phyloP scores from a whole-genome alignment of 2,113 vertebrate genomes.

The Ophiodon elongatus region DNA sequence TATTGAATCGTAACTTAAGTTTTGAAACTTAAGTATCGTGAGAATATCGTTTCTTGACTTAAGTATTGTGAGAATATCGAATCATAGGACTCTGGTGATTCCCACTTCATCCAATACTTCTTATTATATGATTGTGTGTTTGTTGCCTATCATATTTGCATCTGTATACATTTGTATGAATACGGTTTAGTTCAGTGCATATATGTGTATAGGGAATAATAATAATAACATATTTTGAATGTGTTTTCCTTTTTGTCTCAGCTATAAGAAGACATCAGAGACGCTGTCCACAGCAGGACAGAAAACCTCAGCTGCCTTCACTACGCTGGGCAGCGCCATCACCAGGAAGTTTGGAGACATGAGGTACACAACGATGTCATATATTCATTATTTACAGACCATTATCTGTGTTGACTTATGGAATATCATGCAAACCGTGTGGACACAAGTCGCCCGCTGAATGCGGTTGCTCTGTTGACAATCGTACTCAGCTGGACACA shows the following conservation, averaged over 20 bases:
- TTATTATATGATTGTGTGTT: too few relatives aligned
- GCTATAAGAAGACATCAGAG: conserved; percentile 97
- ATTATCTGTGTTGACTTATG: not conserved
- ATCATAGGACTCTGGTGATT: too few relatives aligned
- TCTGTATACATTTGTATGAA: not conserved
- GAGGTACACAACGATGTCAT: conserved; percentile 85
- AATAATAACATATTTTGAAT: not conserved
- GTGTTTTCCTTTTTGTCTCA: conserved; percentile 65
- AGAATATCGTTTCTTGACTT: too few relatives aligned
- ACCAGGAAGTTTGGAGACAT: conserved; percentile 96
- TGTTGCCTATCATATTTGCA: not conserved
- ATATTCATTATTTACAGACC: not conserved
- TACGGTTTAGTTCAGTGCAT: not conserved
- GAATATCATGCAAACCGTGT: not conserved
- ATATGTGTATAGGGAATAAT: not conserved
- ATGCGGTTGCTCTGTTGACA: not conserved
- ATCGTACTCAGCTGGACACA: not conserved
- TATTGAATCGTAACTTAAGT: too few relatives aligned
- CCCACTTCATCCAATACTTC: too few relatives aligned
- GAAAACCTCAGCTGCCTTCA: conserved; percentile 94
- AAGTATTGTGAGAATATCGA: too few relatives aligned
- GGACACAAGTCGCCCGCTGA: not conserved
- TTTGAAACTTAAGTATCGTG: too few relatives aligned
- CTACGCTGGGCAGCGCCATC: conserved; percentile 92
- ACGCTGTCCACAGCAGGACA: conserved; percentile 94